Percentiles rank a stretch among this genome's conserved stretches.
These are phyloP conservation scores for Carlito syrichta DNA, from an alignment of 2,113 vertebrate species.

Conservation along the genomic window DNA sequence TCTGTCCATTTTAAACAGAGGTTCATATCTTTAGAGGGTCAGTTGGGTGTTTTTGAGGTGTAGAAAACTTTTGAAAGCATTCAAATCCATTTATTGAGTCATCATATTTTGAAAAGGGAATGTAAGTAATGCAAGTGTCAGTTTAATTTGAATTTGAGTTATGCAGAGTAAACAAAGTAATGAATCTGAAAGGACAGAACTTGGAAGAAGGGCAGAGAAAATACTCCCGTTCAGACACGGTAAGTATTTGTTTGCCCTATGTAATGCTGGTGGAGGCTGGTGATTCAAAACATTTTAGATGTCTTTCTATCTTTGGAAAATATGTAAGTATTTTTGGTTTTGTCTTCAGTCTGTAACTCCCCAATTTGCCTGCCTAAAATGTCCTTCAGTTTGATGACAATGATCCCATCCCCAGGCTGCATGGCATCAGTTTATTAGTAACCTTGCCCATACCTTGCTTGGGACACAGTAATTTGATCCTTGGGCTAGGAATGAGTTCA, in stretches of 20 bases:
- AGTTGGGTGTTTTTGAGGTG: slow-evolving; percentile 35
- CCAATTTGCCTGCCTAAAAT: not conserved
- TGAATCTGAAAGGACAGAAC: not conserved
- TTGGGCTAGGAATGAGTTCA: accelerated
- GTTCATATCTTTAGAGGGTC: slow-evolving; percentile 61
- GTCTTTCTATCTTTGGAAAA: not conserved
- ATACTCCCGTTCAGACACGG: not conserved
- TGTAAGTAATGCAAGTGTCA: not conserved
- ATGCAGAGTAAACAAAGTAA: slow-evolving; percentile 45
- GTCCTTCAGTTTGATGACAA: not conserved
- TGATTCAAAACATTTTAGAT: not conserved
- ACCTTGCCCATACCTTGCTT: not conserved
- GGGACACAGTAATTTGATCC: no score
- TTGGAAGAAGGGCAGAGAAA: not conserved
- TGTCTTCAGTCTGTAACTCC: not conserved
- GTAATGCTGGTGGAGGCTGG: not conserved
- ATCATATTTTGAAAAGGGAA: not conserved
- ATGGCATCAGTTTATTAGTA: not conserved
- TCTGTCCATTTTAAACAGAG: slow-evolving; percentile 22
- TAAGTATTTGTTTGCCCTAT: not conserved
- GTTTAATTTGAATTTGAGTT: slow-evolving; percentile 55
- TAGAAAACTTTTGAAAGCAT: slow-evolving; percentile 30
- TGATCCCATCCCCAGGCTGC: accelerated
- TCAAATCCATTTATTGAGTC: slow-evolving; percentile 40
- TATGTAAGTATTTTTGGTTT: not conserved